Base-by-base conservation (phyloP, 2,113 vertebrate species). In the Mustelus asterias region DNA sequence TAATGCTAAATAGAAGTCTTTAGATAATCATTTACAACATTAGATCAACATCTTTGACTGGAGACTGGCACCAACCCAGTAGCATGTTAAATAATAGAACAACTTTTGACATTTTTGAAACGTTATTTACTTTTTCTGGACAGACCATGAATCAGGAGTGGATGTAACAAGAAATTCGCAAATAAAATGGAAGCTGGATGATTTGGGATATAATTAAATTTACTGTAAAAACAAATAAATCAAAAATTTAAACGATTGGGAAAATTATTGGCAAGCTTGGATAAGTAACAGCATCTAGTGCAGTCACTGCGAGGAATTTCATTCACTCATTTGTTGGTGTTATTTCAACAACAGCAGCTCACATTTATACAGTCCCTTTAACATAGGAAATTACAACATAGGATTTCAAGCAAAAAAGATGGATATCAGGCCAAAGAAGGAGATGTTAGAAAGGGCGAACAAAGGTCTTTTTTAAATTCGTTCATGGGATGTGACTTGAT, bases 11-110 rank as follows among this genome's bases (percentile, higher is more conserved):
- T 48, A 86, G n/a, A 48, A 86, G 83, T 41, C n/a, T 86, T 48
- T 86, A 86, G 37, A 86, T 86, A 41, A 86, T 86, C 41, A 26
- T 86, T 86, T 86, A 86, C 18, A 86, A 86, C 37, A 86, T 86
- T 86, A 86, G 37, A 9, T 44, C 24, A 85, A 85, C 41, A 44
- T 37, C n/a, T 85, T 37, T 44, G 80, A 22, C 80, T 85, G 80
- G n/a, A 37, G 37, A 22, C 9, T 33, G 41, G 80, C 80, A 85
- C 13, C n/a, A 24, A 22, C 37, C 37, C 83, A 86, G 83, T 41
- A 41, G 41, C 41, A 11, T 41, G 37, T 18, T 44, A 41, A 86
- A 86, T 41, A 44, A 86, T 86, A 86, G 44, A 86, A 86, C 83
- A 48, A 44, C 41, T 48, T 54, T 20, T 44, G 44, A 86, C 44